A percentile compares a stretch with the other conserved stretches of the same genome.
phyloP scores from a whole-genome alignment of 2,113 vertebrate species.

The Myotis brandtii region DNA sequence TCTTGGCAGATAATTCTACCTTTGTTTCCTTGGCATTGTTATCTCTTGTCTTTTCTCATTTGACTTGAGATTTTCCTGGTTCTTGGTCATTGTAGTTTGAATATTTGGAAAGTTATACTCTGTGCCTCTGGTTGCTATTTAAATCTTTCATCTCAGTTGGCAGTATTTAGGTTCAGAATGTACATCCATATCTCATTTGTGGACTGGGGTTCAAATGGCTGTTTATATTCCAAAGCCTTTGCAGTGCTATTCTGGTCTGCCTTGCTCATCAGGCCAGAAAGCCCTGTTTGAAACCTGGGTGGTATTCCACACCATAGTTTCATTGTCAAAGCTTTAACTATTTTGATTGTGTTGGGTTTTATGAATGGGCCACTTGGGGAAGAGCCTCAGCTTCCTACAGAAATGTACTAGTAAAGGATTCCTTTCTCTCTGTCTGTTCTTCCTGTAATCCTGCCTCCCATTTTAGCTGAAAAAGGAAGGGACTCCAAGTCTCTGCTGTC shows the following conservation, averaged over 20 bases:
- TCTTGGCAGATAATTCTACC: not conserved
- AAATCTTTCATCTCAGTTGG: not conserved
- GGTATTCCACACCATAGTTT: not conserved
- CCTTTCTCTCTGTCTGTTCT: not conserved
- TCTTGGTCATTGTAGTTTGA: not conserved
- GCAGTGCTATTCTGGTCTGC: not conserved
- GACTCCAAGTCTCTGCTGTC: not conserved
- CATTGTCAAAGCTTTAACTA: not conserved
- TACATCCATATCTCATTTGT: not conserved
- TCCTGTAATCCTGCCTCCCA: not conserved
- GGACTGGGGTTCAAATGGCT: not conserved
- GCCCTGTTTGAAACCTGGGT: not conserved
- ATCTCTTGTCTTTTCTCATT: not conserved
- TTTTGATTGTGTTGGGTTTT: not conserved
- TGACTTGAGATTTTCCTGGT: not conserved
- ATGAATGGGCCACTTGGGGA: not conserved
- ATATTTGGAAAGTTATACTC: not conserved
- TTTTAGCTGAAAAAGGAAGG: not conserved
- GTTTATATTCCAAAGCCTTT: not conserved
- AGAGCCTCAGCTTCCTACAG: not conserved
- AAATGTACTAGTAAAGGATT: not conserved
- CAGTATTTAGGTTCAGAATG: not conserved
- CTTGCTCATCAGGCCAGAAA: not conserved
- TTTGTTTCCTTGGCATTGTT: not conserved
- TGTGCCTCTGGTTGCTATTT: not conserved